Evolutionary conservation across 2,113 vertebrate genomes (phyloP).

Genomic region (Gasterosteus aculeatus): DNA sequence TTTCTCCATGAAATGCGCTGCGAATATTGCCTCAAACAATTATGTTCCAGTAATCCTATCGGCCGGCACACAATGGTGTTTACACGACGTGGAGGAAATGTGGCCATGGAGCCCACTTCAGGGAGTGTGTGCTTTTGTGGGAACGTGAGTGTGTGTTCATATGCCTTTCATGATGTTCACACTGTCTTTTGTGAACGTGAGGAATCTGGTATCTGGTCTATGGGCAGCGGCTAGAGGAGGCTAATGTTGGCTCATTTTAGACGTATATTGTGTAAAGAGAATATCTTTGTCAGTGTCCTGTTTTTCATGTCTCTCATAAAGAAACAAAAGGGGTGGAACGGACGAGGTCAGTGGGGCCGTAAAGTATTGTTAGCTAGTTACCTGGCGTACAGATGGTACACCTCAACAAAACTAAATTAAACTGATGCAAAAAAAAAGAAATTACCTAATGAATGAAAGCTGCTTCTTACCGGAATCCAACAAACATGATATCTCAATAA

Average conservation of each 20-base stretch:
- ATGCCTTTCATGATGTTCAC: slow-evolving; percentile 6
- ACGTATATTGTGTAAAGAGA: not conserved
- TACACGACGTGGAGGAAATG: slow-evolving; percentile 77
- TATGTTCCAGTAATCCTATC: slow-evolving; percentile 81
- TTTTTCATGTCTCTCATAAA: not conserved
- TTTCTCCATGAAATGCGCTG: slow-evolving; percentile 79
- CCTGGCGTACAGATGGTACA: too few relatives aligned
- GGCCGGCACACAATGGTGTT: slow-evolving; percentile 81
- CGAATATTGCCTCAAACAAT: slow-evolving; percentile 82
- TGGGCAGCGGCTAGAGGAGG: not conserved
- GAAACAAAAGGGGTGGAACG: not conserved
- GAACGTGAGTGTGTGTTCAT: slow-evolving; percentile 26
- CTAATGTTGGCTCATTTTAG: not conserved
- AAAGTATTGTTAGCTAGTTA: too few relatives aligned
- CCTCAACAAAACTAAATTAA: not conserved
- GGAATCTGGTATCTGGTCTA: not conserved
- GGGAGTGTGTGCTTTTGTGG: slow-evolving; percentile 62
- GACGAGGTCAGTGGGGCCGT: not conserved
- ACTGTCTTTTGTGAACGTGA: not conserved
- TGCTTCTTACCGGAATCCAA: not conserved
- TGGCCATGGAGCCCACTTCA: slow-evolving; percentile 74
- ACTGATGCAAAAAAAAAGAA: not conserved
- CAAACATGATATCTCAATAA: not conserved
- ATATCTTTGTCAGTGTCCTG: not conserved
- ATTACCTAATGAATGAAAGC: not conserved